Base-by-base conservation (phyloP, 2,113 vertebrate genomes). In the Bufo gargarizans region DNA sequence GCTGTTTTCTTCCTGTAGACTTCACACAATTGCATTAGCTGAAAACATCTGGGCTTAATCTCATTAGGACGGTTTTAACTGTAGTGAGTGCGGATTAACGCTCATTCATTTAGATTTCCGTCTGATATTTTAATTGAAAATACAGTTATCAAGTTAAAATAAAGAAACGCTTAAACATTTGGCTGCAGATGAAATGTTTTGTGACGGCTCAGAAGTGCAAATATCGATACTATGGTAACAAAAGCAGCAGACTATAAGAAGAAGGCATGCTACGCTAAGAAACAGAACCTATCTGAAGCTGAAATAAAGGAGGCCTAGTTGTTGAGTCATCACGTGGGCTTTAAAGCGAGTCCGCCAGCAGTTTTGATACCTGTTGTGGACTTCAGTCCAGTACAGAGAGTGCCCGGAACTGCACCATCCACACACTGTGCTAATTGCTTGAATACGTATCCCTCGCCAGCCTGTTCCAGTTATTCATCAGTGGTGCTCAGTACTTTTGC, bases 211-310 rank as follows among this genome's bases (percentile, higher is more conserved):
- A 47, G 50, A 78, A 55, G 49, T 55, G 49, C 56, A 63, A 63
- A 16, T 82, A 63, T 63, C 58, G 14, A 82, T 61, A 82, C 58
- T 82, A 82, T 82, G 79, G 79, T 82, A 82, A 82, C 16, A 43
- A 63, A 63, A 47, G 4, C 43, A n/a, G 43, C 79, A 12, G 33
- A 82, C 16, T 14, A 16, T 22, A 22, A 45, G 49, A 50, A 49
- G 12, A 7, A 74, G 19, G 50, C 3, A 20, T 8, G 1, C 7
- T 77, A 17, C 77, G 22, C 6, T n/a, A 55, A 78, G 47, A 74
- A 74, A 47, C 3, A 6, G 22, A 22, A n/a, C 2, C 6, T 33
- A 3, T n/a, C 63, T 65, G 63, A 65, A 8, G 33, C 33, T 2
- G 65, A 69, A 33, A 72, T 72, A 33, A 16, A 72, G 69, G 69